A percentile compares a stretch with the other conserved stretches of the same genome.
Conservation (phyloP, 1,140 invertebrate genomes). For the Probaryconus sp. region DNA sequence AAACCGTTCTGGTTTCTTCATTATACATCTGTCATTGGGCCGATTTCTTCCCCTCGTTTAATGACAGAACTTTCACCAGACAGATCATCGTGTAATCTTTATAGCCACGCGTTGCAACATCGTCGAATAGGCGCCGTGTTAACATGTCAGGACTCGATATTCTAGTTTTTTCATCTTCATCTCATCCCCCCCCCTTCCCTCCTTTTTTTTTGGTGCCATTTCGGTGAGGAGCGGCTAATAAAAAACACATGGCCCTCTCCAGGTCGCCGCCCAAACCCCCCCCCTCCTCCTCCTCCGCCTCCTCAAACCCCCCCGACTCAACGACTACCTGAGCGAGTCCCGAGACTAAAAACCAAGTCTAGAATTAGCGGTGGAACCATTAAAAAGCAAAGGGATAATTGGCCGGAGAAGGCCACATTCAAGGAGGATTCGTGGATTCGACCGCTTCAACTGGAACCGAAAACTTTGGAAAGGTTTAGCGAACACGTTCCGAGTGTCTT, state of each 20-base stretch:
- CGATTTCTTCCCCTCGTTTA: constrained; percentile 34
- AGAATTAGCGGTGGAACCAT: neutral
- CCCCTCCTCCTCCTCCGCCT: no score
- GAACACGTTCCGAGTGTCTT: no score
- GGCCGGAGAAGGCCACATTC: no score
- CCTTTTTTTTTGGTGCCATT: constrained; percentile 25
- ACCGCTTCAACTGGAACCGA: no score
- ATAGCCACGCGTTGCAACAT: constrained; percentile 58
- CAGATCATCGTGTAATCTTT: constrained; percentile 58
- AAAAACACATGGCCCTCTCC: constrained; percentile 14
- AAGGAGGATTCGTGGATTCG: no score
- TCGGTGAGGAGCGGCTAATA: constrained; percentile 30
- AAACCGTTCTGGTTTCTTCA: constrained; percentile 27
- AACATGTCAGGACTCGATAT: constrained; percentile 53
- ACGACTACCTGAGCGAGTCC: constrained; percentile 25
- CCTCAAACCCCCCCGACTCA: no score
- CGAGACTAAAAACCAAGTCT: neutral
- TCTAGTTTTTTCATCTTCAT: constrained; percentile 46
- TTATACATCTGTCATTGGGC: constrained; percentile 43
- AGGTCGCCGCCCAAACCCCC: no score
- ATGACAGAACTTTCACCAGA: constrained; percentile 55
- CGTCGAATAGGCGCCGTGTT: constrained; percentile 56
- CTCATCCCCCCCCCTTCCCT: neutral
- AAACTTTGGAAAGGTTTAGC: no score
- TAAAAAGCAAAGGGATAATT: constrained; percentile 19